phyloP scores from a whole-genome alignment of 2,797 vertebrate genomes.

The Falco concolor region DNA sequence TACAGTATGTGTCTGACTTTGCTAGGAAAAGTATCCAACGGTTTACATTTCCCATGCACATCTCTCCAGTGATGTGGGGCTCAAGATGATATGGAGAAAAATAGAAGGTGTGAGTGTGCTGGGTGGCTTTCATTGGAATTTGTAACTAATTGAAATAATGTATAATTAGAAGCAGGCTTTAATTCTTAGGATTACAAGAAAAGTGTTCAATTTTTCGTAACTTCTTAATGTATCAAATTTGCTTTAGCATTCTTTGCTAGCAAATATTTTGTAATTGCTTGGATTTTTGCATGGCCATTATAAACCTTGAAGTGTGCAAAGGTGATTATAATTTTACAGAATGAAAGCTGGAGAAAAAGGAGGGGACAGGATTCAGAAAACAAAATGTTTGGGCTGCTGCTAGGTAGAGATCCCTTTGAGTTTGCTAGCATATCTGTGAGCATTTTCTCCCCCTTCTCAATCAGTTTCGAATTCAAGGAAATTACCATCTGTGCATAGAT shows the following conservation, averaged over 20 bases:
- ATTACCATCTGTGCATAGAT: constrained; percentile 55
- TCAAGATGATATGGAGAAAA: neutral
- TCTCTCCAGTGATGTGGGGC: neutral
- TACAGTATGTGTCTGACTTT: neutral
- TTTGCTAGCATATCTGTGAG: neutral
- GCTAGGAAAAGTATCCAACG: neutral
- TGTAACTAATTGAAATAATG: neutral
- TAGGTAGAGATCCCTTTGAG: neutral
- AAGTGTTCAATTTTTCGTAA: neutral
- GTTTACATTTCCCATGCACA: neutral
- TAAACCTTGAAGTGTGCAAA: neutral
- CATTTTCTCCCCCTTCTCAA: neutral
- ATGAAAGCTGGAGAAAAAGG: neutral
- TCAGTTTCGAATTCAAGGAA: constrained; percentile 4
- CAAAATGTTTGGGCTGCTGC: neutral
- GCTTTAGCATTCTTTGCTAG: neutral
- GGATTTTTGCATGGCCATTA: neutral
- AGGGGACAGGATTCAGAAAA: neutral
- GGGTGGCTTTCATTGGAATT: neutral
- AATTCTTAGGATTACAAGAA: neutral
- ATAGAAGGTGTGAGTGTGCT: neutral
- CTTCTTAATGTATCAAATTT: neutral
- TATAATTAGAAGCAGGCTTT: neutral
- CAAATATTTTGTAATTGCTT: neutral
- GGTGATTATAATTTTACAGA: neutral